These are phyloP conservation scores for Trogon melanurus DNA, from an alignment of 2,113 vertebrate species.

Conservation along the genomic window DNA sequence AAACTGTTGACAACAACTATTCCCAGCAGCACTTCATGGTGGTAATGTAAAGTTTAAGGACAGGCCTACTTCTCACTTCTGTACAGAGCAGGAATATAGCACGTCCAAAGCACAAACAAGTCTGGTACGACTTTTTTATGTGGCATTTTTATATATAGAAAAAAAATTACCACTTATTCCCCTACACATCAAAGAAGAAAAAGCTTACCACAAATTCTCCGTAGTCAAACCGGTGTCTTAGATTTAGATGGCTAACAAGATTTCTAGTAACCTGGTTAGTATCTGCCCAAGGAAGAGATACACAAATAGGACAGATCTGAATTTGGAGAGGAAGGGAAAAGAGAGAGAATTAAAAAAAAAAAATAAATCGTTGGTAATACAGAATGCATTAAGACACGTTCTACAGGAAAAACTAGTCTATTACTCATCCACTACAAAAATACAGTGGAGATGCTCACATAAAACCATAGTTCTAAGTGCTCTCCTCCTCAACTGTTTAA, in stretches of 20 bases:
- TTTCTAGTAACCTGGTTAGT: constrained; percentile 81
- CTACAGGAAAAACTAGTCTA: not conserved
- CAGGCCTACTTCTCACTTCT: not conserved
- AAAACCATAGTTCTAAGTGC: not conserved
- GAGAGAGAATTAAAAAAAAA: not conserved
- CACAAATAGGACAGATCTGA: constrained; percentile 88
- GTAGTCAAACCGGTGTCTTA: constrained; percentile 84
- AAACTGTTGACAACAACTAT: not conserved
- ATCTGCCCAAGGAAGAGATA: constrained; percentile 83
- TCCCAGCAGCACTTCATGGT: not conserved
- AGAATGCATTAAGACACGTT: not conserved
- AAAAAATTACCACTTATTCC: constrained; percentile 10
- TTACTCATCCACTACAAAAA: not conserved
- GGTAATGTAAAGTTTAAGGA: not conserved
- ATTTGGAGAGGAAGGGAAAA: constrained; percentile 20
- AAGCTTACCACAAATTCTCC: constrained; percentile 84
- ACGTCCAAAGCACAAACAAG: not conserved
- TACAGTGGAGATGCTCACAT: not conserved
- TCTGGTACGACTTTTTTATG: not conserved
- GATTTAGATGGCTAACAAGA: constrained; percentile 85
- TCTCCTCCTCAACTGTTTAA: not conserved
- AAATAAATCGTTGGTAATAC: not conserved
- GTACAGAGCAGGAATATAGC: not conserved
- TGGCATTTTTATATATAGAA: not conserved
- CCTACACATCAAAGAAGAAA: not conserved